A percentile compares a stretch with the other conserved stretches of the same genome.
Conservation (phyloP, 23 tunicate genomes). For the Ciona savignyi region DNA sequence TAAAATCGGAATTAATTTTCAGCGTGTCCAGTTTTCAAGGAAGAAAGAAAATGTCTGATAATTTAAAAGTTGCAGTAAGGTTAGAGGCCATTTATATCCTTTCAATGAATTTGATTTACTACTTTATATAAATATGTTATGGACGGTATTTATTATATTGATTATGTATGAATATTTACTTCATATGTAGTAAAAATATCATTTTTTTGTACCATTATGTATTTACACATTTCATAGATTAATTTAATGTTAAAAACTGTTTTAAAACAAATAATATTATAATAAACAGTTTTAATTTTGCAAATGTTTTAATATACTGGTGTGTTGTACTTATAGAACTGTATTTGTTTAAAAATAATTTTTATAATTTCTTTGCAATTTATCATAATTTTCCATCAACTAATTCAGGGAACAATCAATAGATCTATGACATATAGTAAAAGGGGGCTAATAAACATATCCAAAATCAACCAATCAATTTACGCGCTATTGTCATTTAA, state of each 20-base stretch:
- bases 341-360: neutral
- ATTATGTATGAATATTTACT: neutral
- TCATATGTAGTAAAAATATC: too few species aligned
- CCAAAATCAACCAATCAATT: too few species aligned
- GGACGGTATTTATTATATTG: neutral
- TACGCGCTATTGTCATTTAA: too few species aligned
- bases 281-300: too few species aligned
- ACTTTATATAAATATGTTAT: neutral
- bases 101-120: too few species aligned
- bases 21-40: neutral
- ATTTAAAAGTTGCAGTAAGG: constrained; percentile 65
- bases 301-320: neutral
- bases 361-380: neutral
- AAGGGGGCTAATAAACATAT: too few species aligned
- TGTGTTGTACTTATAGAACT: neutral
- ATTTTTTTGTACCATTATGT: too few species aligned
- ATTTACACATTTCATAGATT: neutral
- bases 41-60: constrained; percentile 36
- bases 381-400: too few species aligned
- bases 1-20: neutral
- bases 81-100: constrained; percentile 90
- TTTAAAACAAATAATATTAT: too few species aligned
- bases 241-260: too few species aligned
- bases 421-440: too few species aligned
- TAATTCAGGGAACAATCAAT: too few species aligned